Conservation (phyloP, 2,797 vertebrate genomes). For the Lagothrix lagotricha region DNA sequence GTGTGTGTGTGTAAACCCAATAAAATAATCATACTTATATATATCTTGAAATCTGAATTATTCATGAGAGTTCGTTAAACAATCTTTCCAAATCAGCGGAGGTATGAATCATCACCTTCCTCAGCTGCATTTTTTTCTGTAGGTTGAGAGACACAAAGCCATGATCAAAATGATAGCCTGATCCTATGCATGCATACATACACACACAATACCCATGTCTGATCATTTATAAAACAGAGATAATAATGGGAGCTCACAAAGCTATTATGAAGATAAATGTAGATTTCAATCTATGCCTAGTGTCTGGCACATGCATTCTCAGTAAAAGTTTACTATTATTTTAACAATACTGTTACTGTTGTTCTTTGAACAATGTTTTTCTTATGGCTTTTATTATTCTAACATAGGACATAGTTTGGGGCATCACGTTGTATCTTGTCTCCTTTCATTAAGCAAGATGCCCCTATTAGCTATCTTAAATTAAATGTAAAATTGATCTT, state of each 20-base stretch:
- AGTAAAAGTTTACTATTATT: neutral
- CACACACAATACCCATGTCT: neutral
- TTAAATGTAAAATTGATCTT: conserved; percentile 2
- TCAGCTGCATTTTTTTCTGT: neutral
- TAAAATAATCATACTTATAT: neutral
- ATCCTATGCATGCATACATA: neutral
- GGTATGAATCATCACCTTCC: no score
- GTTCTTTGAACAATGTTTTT: neutral
- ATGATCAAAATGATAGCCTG: neutral
- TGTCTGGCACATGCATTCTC: neutral
- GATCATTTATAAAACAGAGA: neutral
- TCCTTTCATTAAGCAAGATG: neutral
- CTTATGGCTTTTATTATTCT: neutral
- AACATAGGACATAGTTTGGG: neutral
- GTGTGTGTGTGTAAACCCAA: neutral
- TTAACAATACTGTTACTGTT: neutral
- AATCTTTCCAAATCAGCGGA: no score
- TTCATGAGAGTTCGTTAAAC: neutral
- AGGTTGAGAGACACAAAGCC: neutral
- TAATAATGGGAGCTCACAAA: neutral
- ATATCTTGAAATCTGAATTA: neutral
- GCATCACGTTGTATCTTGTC: neutral
- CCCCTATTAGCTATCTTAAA: neutral
- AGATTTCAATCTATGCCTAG: neutral
- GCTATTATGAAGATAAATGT: neutral